These are phyloP conservation scores for Drosophila neotestacea DNA, from an alignment of 2,888 invertebrate species.

Conservation along the genomic window DNA sequence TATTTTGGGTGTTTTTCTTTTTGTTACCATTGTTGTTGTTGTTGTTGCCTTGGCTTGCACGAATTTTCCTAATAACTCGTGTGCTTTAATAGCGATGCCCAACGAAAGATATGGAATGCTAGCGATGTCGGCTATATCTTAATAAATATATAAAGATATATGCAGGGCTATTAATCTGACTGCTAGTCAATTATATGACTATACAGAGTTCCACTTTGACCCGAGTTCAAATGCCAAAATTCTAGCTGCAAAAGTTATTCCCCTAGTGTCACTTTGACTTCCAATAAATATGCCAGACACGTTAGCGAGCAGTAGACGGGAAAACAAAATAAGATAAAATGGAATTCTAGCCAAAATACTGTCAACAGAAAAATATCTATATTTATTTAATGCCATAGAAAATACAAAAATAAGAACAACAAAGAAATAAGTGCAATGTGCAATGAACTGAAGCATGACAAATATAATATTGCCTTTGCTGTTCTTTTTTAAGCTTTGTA, in stretches of 20 bases:
- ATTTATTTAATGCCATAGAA: conserved; percentile 20
- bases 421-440: conserved; percentile 29
- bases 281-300: conserved; percentile 51
- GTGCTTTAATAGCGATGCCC: conserved; percentile 48
- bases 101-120: conserved; percentile 38
- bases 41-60: conserved; percentile 18
- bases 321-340: conserved; percentile 6
- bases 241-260: conserved; percentile 10
- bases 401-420: conserved; percentile 10
- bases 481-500: neutral
- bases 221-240: conserved; percentile 28
- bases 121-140: conserved; percentile 11
- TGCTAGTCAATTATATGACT: conserved; percentile 30
- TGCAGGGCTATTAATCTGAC: conserved; percentile 48
- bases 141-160: conserved; percentile 30
- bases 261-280: conserved; percentile 1
- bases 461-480: neutral
- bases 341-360: conserved; percentile 1
- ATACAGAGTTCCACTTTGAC: conserved; percentile 10
- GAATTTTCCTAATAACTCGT: conserved; percentile 62
- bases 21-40: conserved; percentile 22
- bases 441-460: conserved; percentile 29
- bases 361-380: conserved; percentile 23
- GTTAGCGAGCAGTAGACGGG: conserved; percentile 14
- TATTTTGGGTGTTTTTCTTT: conserved; percentile 24